phyloP scores from a whole-genome alignment of 2,888 invertebrate genomes.

The Ophion costatus region DNA sequence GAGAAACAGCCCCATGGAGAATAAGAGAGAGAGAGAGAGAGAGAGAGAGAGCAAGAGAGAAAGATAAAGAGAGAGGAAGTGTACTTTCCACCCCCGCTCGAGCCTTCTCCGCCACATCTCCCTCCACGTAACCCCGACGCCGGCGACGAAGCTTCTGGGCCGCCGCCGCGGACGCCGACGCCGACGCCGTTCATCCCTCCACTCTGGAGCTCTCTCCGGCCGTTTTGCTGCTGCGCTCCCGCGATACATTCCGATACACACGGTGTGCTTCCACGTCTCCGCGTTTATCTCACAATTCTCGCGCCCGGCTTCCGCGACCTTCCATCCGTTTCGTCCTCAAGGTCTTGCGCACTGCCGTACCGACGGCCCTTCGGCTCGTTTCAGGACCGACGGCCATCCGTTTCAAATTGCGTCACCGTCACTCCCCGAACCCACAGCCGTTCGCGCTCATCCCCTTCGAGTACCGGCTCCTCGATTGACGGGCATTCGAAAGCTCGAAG shows the following conservation, averaged over 20 bases:
- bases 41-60: conserved; percentile 44
- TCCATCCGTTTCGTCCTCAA: neutral
- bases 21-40: conserved; percentile 43
- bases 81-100: conserved; percentile 74
- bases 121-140: conserved; percentile 67
- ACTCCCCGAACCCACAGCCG: too few relatives aligned
- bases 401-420: too few relatives aligned
- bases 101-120: conserved; percentile 70
- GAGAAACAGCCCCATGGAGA: conserved; percentile 3
- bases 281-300: conserved; percentile 65
- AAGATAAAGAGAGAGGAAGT: conserved; percentile 42
- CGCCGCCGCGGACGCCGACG: conserved; percentile 70
- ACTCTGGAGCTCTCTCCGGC: conserved; percentile 68
- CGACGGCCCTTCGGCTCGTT: neutral
- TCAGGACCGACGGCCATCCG: neutral
- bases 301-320: conserved; percentile 59
- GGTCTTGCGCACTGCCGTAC: neutral
- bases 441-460: neutral
- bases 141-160: conserved; percentile 69
- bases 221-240: conserved; percentile 71
- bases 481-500: neutral
- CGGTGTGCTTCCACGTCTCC: conserved; percentile 66
- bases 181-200: conserved; percentile 70
- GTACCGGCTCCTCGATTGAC: neutral
- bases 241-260: conserved; percentile 83